Evolutionary conservation across 2,797 vertebrate species (phyloP), one percentile per base, ranked within the genome.

Genomic region (Acridotheres tristis): DNA sequence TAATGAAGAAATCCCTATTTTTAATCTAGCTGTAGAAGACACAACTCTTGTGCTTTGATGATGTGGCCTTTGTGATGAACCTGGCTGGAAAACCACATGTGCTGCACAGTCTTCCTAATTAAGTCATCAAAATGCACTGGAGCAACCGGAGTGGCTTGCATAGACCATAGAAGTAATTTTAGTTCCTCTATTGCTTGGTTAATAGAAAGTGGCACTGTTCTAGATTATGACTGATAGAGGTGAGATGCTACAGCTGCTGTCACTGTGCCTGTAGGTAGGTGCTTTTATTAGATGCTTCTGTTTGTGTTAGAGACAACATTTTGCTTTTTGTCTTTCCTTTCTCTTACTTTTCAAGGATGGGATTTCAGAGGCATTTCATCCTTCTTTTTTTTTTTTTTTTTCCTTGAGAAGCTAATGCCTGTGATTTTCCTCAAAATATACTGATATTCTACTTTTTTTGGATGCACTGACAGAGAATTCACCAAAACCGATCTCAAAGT

Each of bases 201-300:
- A 98, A 98, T 98, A 97, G 95, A 96, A 97, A 98, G 93, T 98
- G 97, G 96, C 96, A 90, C 94, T 95, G 76, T 94, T 97, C 97
- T 98, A 98, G 97, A 98, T 98, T 96, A 97, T 98, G 98, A 98
- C 96, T 98, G 98, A 98, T 98, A 88, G 97, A 96, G 94, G 91
- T 94, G 97, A 90, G 90, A 72, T 85, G 62, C 91, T 95, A 53
- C 93, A 97, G 93, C 95, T 96, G 85, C 92, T 93, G 58, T 94
- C 96, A 93, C 81, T 97, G 88, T 95, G 92, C 88, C 80, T 84
- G 73, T 79, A 93, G 96, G 90, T 97, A 61, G 58, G 83, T 14
- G 10, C 55, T 58, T 96, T 82, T 94, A 23, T 69, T 67, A 92
- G 71, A 48, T 9, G 4, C 51, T 81, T 83, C 47, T 80, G n/a